Percentiles rank a stretch among this genome's conserved stretches.
Conservation (phyloP, 2,888 invertebrate genomes). For the Synergus itoensis region DNA sequence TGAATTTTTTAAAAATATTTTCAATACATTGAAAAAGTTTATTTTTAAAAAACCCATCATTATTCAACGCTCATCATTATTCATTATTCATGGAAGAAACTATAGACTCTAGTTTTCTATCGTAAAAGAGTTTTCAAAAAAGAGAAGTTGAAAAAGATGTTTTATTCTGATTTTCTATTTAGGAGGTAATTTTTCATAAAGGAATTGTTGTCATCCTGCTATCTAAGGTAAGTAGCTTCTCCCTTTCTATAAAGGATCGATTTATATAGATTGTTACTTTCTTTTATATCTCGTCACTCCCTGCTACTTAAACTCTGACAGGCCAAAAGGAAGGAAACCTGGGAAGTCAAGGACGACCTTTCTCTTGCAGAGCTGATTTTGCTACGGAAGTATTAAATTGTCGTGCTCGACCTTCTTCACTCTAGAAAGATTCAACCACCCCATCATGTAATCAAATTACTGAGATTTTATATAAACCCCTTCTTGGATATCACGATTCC, state of each 20-base stretch:
- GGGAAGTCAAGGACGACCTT: slow-evolving; percentile 6
- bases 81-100: not conserved
- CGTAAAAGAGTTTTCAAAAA: not conserved
- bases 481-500: not conserved
- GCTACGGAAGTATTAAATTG: slow-evolving; percentile 20
- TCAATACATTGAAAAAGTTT: not conserved
- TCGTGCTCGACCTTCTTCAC: not conserved
- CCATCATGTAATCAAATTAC: not conserved
- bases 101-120: not conserved
- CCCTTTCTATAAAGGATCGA: slow-evolving; percentile 2
- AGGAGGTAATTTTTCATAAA: not conserved
- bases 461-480: not conserved
- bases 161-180: not conserved
- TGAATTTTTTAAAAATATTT: not conserved
- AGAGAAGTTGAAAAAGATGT: not conserved
- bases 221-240: slow-evolving; percentile 6
- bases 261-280: slow-evolving; percentile 12
- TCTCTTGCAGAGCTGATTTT: slow-evolving; percentile 10
- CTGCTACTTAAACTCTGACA: slow-evolving; percentile 5
- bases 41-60: not conserved
- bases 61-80: not conserved
- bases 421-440: slow-evolving; percentile 8
- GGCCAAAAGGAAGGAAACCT: not conserved
- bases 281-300: slow-evolving; percentile 1
- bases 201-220: not conserved